Evolutionary conservation across 2,113 vertebrate genomes (phyloP).

Genomic region (Kryptolebias marmoratus): DNA sequence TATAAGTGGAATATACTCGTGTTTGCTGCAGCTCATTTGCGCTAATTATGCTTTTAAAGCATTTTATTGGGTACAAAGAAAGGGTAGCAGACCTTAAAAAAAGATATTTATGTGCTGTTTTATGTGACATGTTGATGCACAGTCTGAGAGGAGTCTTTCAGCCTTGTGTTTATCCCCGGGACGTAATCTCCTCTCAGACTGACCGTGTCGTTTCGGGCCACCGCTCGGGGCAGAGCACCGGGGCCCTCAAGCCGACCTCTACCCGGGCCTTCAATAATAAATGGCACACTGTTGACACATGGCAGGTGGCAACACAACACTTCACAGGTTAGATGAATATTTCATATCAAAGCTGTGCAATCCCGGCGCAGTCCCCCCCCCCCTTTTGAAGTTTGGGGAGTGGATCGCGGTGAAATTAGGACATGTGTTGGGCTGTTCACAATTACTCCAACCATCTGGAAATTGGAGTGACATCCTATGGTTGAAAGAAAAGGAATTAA

Average conservation of each 20-base stretch:
- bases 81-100: not conserved
- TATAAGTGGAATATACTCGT: no score
- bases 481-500: slow-evolving; percentile 51
- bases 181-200: slow-evolving; percentile 50
- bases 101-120: not conserved
- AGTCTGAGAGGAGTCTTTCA: slow-evolving; percentile 16
- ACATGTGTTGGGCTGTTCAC: slow-evolving; percentile 76
- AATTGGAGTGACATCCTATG: slow-evolving; percentile 52
- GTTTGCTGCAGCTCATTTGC: not conserved
- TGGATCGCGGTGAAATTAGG: slow-evolving; percentile 68
- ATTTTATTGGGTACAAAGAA: not conserved
- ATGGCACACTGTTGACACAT: slow-evolving; percentile 77
- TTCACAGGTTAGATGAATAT: slow-evolving; percentile 81
- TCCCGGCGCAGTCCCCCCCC: slow-evolving; percentile 61
- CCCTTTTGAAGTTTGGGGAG: slow-evolving; percentile 77
- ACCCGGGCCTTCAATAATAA: slow-evolving; percentile 77
- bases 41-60: not conserved
- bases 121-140: slow-evolving; percentile 9
- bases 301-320: slow-evolving; percentile 80
- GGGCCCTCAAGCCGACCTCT: slow-evolving; percentile 61
- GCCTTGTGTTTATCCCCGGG: slow-evolving; percentile 43
- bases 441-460: slow-evolving; percentile 76
- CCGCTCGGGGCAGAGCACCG: slow-evolving; percentile 48
- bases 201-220: slow-evolving; percentile 58
- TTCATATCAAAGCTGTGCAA: slow-evolving; percentile 82